phyloP scores from a whole-genome alignment of 2,888 invertebrate genomes.

The Lingula anatina region DNA sequence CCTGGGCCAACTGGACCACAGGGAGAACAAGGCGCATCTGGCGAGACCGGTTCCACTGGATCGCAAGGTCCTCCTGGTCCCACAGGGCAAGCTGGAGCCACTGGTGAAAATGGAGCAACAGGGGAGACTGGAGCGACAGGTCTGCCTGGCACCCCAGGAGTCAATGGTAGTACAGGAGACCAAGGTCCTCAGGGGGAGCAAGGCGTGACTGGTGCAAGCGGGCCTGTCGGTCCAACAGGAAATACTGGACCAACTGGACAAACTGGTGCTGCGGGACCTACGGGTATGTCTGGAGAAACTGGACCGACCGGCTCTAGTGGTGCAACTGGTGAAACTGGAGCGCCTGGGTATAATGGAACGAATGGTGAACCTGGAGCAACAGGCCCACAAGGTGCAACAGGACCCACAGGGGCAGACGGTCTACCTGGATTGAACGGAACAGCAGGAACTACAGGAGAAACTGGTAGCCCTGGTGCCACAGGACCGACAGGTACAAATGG shows the following conservation, averaged over 20 bases:
- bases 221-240: constrained; percentile 57
- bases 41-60: too few relatives aligned
- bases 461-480: constrained; percentile 56
- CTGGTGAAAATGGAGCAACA: too few relatives aligned
- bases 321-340: constrained; percentile 19
- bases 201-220: too few relatives aligned
- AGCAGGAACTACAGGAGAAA: constrained; percentile 77
- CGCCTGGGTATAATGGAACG: constrained; percentile 29
- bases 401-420: constrained; percentile 31
- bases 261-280: constrained; percentile 6
- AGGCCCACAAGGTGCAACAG: constrained; percentile 28
- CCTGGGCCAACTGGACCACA: too few relatives aligned
- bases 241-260: constrained; percentile 61
- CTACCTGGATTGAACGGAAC: constrained; percentile 58
- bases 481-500: constrained; percentile 18
- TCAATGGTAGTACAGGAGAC: too few relatives aligned
- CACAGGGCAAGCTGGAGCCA: too few relatives aligned
- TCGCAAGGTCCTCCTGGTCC: too few relatives aligned
- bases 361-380: not conserved
- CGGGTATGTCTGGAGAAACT: constrained; percentile 8
- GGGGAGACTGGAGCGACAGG: constrained; percentile 42
- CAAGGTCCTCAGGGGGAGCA: too few relatives aligned
- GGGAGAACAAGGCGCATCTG: too few relatives aligned
- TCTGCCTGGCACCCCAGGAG: too few relatives aligned
- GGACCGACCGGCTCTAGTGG: too few relatives aligned